Conservation (phyloP, 2,113 vertebrate genomes). For the Osmerus mordax region DNA sequence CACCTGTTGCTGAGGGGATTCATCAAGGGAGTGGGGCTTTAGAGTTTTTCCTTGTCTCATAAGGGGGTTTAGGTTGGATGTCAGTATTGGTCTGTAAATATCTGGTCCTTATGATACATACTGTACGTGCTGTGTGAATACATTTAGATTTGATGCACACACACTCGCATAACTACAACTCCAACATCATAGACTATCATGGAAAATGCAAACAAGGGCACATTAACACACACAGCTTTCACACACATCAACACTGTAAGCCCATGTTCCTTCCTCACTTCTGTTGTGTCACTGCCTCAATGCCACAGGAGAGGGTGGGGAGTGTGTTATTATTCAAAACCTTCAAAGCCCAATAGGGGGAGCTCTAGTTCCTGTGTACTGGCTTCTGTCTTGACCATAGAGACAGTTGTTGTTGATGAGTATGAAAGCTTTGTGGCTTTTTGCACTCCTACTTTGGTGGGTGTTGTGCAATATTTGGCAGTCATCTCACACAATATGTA, state of each 20-base stretch:
- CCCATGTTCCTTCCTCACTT: background rate
- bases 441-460: conserved; percentile 34
- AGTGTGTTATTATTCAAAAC: conserved; percentile 11
- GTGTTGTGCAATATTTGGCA: conserved; percentile 35
- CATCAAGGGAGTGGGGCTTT: too few relatives aligned
- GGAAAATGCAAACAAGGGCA: too few relatives aligned
- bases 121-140: too few relatives aligned
- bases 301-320: background rate
- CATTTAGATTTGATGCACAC: too few relatives aligned
- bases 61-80: too few relatives aligned
- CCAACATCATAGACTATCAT: too few relatives aligned
- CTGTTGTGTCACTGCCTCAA: background rate
- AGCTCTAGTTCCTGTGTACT: conserved; percentile 44
- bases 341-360: conserved; percentile 26
- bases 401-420: conserved; percentile 11
- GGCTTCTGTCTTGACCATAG: background rate
- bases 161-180: too few relatives aligned
- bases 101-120: too few relatives aligned
- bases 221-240: background rate
- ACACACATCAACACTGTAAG: background rate
- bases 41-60: too few relatives aligned
- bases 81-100: too few relatives aligned
- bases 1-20: too few relatives aligned
- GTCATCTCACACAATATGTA: conserved; percentile 30
- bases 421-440: conserved; percentile 25